phyloP scores from a whole-genome alignment of 2,888 invertebrate genomes.

The Diarsia rubi region DNA sequence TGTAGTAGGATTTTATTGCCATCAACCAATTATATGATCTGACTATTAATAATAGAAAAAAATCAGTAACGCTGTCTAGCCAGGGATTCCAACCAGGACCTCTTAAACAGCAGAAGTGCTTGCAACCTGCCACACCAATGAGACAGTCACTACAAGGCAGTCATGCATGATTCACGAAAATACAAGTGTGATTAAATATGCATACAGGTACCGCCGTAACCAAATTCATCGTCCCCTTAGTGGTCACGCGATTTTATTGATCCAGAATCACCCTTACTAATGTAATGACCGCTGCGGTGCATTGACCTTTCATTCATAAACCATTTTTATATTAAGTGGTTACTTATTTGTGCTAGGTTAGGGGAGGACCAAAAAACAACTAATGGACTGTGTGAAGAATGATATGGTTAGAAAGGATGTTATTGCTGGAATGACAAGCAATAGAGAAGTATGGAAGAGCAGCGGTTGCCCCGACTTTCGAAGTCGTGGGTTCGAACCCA shows the following conservation, averaged over 20 bases:
- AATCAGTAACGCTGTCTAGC: background rate
- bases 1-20: background rate
- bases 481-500: too few species aligned
- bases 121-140: background rate
- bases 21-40: too few species aligned
- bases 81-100: background rate
- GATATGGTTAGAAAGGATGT: background rate
- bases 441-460: background rate
- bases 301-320: constrained; percentile 40
- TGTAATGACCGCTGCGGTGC: constrained; percentile 55
- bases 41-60: too few species aligned
- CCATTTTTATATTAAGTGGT: background rate
- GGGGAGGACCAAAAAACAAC: background rate
- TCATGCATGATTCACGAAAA: constrained; percentile 37
- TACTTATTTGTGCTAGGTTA: background rate
- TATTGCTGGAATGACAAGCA: background rate
- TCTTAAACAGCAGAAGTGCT: background rate
- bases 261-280: constrained; percentile 60
- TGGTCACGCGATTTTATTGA: constrained; percentile 62
- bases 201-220: constrained; percentile 11
- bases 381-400: background rate
- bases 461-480: too few species aligned
- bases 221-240: constrained; percentile 49
- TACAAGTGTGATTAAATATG: background rate
- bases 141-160: background rate